A percentile compares a stretch with the other conserved stretches of the same genome.
Evolutionary conservation across 2,113 vertebrate genomes (phyloP).

Genomic region (Eudyptes chrysolophus): DNA sequence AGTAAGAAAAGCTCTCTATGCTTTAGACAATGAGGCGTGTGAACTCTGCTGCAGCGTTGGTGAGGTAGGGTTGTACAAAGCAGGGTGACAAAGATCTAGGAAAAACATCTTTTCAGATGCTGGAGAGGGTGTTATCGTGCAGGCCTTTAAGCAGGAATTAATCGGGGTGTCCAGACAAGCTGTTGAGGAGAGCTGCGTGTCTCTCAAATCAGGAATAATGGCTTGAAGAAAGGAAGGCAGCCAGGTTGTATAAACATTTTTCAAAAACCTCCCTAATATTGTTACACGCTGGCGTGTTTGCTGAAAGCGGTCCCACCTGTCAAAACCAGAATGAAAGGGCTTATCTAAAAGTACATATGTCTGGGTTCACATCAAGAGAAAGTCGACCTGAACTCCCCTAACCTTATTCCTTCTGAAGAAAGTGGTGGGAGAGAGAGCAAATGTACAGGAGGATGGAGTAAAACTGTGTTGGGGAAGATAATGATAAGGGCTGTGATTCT

Average conservation of each 20-base stretch:
- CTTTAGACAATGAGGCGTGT: background rate
- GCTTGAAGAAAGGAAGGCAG: background rate
- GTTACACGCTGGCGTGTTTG: fast-evolving
- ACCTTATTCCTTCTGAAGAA: background rate
- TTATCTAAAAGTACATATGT: background rate
- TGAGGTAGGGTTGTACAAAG: background rate
- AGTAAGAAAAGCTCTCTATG: background rate
- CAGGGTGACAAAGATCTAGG: background rate
- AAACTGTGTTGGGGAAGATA: fast-evolving
- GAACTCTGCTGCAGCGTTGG: background rate
- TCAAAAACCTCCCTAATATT: background rate
- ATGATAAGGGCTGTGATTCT: background rate
- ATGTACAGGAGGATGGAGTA: background rate
- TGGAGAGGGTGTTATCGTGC: background rate
- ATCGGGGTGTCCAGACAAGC: background rate
- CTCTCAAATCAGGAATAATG: background rate
- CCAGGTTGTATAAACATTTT: background rate
- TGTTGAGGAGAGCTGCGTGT: background rate
- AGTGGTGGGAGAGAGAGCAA: background rate
- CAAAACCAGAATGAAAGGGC: background rate
- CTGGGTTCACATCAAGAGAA: background rate
- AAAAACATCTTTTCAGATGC: background rate
- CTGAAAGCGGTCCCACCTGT: background rate
- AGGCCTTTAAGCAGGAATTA: background rate
- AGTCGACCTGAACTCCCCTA: background rate